These are phyloP conservation scores for Panagrolaimus sp. DNA, from an alignment of 1,140 invertebrate species.

Conservation along the genomic window DNA sequence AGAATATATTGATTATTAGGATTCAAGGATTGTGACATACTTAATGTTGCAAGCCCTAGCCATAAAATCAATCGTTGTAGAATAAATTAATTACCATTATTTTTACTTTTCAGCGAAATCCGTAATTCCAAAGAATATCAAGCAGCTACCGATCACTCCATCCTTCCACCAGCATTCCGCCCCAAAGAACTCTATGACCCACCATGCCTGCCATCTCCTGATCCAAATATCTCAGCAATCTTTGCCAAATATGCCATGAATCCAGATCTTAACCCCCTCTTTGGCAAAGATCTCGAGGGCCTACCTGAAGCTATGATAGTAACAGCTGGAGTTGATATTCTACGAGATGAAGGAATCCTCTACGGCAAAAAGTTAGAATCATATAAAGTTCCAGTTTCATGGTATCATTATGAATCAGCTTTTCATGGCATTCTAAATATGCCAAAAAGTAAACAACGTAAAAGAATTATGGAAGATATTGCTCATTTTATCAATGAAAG, in stretches of 20 bases:
- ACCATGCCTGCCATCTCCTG: background rate
- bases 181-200: slow-evolving; percentile 11
- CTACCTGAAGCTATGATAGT: slow-evolving; percentile 34
- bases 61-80: too few species aligned
- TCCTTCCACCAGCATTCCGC: background rate
- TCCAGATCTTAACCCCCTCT: slow-evolving; percentile 42
- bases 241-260: slow-evolving; percentile 29
- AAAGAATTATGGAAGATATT: slow-evolving; percentile 38
- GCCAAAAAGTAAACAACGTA: slow-evolving; percentile 32
- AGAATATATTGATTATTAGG: background rate
- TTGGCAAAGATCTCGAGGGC: slow-evolving; percentile 29
- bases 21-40: too few species aligned
- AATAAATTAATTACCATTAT: too few species aligned
- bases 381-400: slow-evolving; percentile 28
- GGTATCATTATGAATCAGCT: slow-evolving; percentile 38
- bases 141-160: background rate
- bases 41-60: too few species aligned
- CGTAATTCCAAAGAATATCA: slow-evolving; percentile 3
- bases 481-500: too few species aligned
- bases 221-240: background rate
- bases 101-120: slow-evolving; percentile 4
- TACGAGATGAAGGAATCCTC: slow-evolving; percentile 43
- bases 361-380: slow-evolving; percentile 27
- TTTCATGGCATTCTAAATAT: slow-evolving; percentile 44
- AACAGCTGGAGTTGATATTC: slow-evolving; percentile 41